Evolutionary conservation across 2,113 vertebrate species (phyloP).

Genomic region (Salvator merianae): DNA sequence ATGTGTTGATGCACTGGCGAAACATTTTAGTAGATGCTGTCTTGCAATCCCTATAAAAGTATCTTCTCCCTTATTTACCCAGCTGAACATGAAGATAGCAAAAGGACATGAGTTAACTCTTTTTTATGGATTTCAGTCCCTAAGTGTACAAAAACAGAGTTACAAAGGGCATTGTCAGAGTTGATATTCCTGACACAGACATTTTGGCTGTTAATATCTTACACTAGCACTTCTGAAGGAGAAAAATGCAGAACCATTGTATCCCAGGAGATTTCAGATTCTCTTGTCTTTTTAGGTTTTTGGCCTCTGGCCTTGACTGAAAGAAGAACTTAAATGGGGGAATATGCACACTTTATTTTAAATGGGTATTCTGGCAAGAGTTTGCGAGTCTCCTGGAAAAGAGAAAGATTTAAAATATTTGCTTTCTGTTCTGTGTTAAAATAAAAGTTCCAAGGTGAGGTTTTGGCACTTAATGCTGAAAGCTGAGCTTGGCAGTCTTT

Average conservation of each 20-base stretch:
- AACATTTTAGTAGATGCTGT: background rate
- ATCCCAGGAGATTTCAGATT: constrained; percentile 49
- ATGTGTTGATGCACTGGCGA: background rate
- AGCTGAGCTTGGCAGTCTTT: constrained; percentile 58
- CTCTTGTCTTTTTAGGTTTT: constrained; percentile 55
- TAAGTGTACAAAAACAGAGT: constrained; percentile 58
- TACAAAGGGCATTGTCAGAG: constrained; percentile 62
- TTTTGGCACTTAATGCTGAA: constrained; percentile 47
- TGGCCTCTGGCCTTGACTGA: constrained; percentile 56
- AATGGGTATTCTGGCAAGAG: constrained; percentile 32
- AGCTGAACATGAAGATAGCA: background rate
- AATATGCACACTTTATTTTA: constrained; percentile 32
- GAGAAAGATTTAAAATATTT: constrained; percentile 52
- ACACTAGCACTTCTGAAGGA: constrained; percentile 49
- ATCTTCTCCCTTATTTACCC: constrained; percentile 32
- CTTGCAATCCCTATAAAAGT: constrained; percentile 31
- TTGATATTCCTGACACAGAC: constrained; percentile 52
- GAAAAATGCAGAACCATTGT: constrained; percentile 61
- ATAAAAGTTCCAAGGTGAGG: constrained; percentile 46
- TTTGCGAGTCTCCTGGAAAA: constrained; percentile 24
- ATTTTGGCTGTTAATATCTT: constrained; percentile 57
- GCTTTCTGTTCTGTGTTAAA: constrained; percentile 39
- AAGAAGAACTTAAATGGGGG: constrained; percentile 43
- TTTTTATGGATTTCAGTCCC: constrained; percentile 44
- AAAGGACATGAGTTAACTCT: constrained; percentile 44